Base-by-base conservation (phyloP, 2,113 vertebrate species). In the Petrocephalus zakoni region DNA sequence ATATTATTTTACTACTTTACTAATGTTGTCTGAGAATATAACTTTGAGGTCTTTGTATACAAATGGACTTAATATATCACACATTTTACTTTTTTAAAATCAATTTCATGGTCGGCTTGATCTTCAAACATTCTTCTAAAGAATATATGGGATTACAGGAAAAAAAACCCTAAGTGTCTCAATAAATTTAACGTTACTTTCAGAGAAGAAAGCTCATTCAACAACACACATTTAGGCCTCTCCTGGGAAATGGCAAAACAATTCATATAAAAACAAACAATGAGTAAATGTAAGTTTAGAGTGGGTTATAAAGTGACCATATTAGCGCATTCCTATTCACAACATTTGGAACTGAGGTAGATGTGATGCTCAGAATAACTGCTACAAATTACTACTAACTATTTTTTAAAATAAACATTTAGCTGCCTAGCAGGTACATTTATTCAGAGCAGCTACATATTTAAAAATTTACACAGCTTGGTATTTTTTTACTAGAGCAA, bases 71-170 rank as follows among this genome's bases (percentile, higher is more conserved):
- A 61, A 87, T 87, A 46, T 37, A 87, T 87, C 25, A 61, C 55
- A 87, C 34, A 61, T 61, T 87, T 55, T 86, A 17, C 46, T 49
- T 51, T 85, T 86, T 55, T n/a, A 56, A 56, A 86, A 86, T 86
- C 84, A 37, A 55, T 86, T 86, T 56, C 52, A 86, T 42, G 84
- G 51, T 55, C 29, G 29, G 84, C 84, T 55, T 55, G 51, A 55
- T 86, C 51, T 86, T 86, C 52, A 86, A 86, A 86, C 25, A 55
- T 86, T 86, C 84, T 86, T 86, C 19, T 56, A 29, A 86, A 86
- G 51, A 55, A 86, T 86, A 37, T 53, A 56, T 55, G 52, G 29
- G 81, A 42, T 82, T 82, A 82, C 1, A 25, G 34, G 49, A 22
- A 19, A 86, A 53, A 53, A 29, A 86, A 85, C 29, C 15, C n/a